Conservation (phyloP, 2,888 invertebrate genomes). For the Xiphydria camelus region DNA sequence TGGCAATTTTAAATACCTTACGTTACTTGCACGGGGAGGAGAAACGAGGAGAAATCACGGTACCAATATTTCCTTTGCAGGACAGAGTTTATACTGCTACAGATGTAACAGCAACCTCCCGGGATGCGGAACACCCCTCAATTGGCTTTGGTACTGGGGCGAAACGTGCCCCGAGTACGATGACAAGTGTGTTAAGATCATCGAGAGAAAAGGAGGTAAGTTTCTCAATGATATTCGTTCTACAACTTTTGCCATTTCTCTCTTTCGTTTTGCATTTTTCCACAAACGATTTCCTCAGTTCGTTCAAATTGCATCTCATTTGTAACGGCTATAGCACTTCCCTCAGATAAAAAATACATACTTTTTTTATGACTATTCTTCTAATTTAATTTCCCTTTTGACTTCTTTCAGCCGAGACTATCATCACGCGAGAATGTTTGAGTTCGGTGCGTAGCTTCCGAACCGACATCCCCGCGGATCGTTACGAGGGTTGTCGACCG, state of each 20-base stretch:
- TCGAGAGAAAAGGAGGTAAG: conserved; percentile 82
- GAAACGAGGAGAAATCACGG: no score
- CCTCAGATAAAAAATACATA: conserved; percentile 4
- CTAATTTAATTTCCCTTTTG: conserved; percentile 1
- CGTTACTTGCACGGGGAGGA: no score
- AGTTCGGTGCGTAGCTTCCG: conserved; percentile 77
- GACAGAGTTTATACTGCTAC: conserved; percentile 79
- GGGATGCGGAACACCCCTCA: conserved; percentile 82
- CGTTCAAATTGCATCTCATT: conserved; percentile 10
- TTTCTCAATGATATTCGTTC: conserved; percentile 6
- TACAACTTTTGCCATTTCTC: no score
- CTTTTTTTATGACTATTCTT: conserved; percentile 1
- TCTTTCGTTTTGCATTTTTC: no score
- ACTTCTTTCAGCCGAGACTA: conserved; percentile 67
- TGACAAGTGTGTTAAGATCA: conserved; percentile 88
- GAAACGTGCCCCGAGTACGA: conserved; percentile 80
- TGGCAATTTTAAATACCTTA: no score
- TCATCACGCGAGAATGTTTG: conserved; percentile 83
- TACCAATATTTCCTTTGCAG: no score
- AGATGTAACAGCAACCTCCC: conserved; percentile 87
- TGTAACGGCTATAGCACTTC: not conserved
- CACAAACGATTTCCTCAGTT: conserved; percentile 4
- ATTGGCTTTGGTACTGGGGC: conserved; percentile 80
- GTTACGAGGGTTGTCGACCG: conserved; percentile 86
- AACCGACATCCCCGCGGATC: conserved; percentile 88